Conservation (phyloP, 2,888 invertebrate genomes). For the Leptothorax acervorum region DNA sequence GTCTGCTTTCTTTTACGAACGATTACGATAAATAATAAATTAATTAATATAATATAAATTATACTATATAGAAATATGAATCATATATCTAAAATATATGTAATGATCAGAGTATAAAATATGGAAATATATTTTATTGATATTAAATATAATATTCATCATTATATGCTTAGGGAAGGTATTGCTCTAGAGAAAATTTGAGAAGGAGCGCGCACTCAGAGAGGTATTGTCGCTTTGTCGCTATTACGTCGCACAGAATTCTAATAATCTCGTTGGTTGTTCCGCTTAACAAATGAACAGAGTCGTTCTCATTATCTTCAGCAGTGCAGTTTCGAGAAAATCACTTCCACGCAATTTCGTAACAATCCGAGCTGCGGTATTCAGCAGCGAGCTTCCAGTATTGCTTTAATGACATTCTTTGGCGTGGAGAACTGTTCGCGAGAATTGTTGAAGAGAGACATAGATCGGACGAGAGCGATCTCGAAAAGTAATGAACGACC, state of each 20-base stretch:
- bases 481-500: conserved; percentile 10
- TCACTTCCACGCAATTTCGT: conserved; percentile 54
- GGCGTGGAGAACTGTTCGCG: conserved; percentile 23
- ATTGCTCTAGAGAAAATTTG: neutral
- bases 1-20: neutral
- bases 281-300: conserved; percentile 51
- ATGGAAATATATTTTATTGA: neutral
- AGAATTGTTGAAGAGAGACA: conserved; percentile 32
- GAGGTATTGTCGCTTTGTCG: conserved; percentile 1
- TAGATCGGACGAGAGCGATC: conserved; percentile 23
- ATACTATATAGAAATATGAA: neutral
- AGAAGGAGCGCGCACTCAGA: neutral
- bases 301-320: conserved; percentile 50
- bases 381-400: conserved; percentile 29
- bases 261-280: conserved; percentile 49
- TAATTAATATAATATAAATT: neutral
- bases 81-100: neutral
- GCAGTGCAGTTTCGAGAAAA: conserved; percentile 42
- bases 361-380: conserved; percentile 47
- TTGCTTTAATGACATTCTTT: conserved; percentile 55
- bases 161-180: neutral
- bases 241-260: conserved; percentile 34
- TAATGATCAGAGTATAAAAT: neutral
- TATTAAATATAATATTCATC: neutral
- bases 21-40: neutral